A percentile compares a stretch with the other conserved stretches of the same genome.
Evolutionary conservation across 2,888 invertebrate species (phyloP).

Genomic region (Mylabris sibirica): DNA sequence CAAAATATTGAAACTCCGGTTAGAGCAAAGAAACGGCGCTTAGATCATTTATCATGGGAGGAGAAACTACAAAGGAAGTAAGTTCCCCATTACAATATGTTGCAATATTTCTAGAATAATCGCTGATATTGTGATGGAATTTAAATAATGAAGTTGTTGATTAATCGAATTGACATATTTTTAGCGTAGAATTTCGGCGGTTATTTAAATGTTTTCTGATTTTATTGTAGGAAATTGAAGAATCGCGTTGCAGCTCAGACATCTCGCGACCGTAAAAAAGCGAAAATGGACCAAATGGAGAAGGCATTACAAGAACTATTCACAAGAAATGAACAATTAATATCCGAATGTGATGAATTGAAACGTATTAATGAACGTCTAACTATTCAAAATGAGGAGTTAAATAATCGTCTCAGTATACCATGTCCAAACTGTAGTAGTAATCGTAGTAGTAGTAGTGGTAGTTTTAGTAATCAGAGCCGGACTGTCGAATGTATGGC

Average conservation of each 20-base stretch:
- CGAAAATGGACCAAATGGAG: constrained; percentile 91
- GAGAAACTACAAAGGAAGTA: constrained; percentile 89
- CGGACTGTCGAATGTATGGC: constrained; percentile 72
- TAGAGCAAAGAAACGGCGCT: constrained; percentile 72
- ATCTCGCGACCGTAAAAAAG: constrained; percentile 95
- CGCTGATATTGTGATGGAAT: too few relatives aligned
- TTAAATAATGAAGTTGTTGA: too few relatives aligned
- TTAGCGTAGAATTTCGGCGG: constrained; percentile 3
- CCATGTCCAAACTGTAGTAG: constrained; percentile 43
- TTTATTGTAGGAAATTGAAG: constrained; percentile 81
- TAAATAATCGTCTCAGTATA: constrained; percentile 66
- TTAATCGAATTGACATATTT: too few relatives aligned
- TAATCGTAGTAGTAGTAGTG: not conserved
- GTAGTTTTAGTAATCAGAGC: constrained; percentile 43
- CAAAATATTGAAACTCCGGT: constrained; percentile 46
- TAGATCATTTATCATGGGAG: constrained; percentile 86
- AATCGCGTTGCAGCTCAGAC: constrained; percentile 98
- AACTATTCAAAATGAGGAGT: constrained; percentile 69
- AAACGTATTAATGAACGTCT: constrained; percentile 72
- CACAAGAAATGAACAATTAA: constrained; percentile 70
- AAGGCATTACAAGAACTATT: constrained; percentile 69
- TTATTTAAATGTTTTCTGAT: constrained; percentile 5
- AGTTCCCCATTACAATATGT: constrained; percentile 56
- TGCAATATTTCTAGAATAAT: not conserved
- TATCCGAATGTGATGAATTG: constrained; percentile 72